Base-by-base conservation (phyloP, 2,888 invertebrate species). In the Dryocosmus kuriphilus region DNA sequence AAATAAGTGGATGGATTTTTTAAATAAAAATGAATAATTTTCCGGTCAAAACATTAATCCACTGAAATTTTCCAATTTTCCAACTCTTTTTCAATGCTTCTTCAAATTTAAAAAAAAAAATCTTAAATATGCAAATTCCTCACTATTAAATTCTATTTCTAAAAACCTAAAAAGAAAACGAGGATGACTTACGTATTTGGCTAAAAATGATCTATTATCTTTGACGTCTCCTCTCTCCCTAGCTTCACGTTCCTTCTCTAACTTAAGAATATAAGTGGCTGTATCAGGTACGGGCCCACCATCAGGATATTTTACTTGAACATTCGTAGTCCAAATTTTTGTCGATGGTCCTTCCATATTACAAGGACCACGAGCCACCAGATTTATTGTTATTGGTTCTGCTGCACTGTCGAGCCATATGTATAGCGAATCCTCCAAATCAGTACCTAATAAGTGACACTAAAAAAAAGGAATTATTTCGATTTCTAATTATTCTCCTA, bases 131-230 rank as follows among this genome's bases (percentile, higher is more conserved):
- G 41, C 4, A 16, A 16, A 41, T 41, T 16, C 14, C 16, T 16
- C 41, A 41, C 14, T 4, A 41, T 4, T 41, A 16, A 41, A 41
- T 41, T 41, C 41, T 16, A 4, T 3, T 16, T 16, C 14, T 41
- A 14, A 14, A 41, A 41, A 41, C 14, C 14, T 41, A 41, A 41
- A 19, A 35, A 61, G 11, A 73, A 76, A 74, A 46, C 32, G 22
- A 51, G 35, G 16, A 67, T 79, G 78, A 76, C 97, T 95, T 94
- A 98, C 98, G 93, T 99, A 99, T 98, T 98, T 99, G 4, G 97
- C 97, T 85, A 99, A 94, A 92, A 99, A 99, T 67, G 98, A 98
- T 88, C 98, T 94, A 91, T 98, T 99, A 90, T 99, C 99, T 89
- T 98, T 97, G 30, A 95, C 93, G 86, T 98, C 97, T 30, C 97